A percentile compares a stretch with the other conserved stretches of the same genome.
These are phyloP conservation scores for Columba livia DNA, from an alignment of 2,113 vertebrate species.

Conservation along the genomic window DNA sequence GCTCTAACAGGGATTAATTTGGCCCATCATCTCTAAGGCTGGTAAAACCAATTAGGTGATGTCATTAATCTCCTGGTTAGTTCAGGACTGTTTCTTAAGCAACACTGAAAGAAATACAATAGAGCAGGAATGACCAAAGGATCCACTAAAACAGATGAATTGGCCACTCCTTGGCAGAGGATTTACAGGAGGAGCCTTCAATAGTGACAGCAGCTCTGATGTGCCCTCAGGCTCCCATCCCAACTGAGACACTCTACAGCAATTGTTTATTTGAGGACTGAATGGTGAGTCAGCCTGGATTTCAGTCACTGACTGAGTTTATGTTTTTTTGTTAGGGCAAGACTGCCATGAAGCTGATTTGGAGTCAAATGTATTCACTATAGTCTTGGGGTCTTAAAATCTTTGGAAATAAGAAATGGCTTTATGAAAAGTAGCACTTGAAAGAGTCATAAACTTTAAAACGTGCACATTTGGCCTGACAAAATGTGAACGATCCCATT, in stretches of 20 bases:
- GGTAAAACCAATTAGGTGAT: constrained; percentile 62
- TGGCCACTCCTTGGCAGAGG: background rate
- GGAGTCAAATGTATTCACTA: background rate
- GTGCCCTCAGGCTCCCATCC: background rate
- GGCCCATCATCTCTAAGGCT: constrained; percentile 56
- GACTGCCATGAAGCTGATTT: background rate
- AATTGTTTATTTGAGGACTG: background rate
- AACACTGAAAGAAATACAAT: background rate
- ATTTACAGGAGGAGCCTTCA: background rate
- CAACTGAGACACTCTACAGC: background rate
- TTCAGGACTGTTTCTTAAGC: constrained; percentile 36
- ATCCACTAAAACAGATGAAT: background rate
- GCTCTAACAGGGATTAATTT: constrained; percentile 60
- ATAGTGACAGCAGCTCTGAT: background rate
- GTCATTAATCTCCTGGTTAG: constrained; percentile 57
- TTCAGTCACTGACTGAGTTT: background rate
- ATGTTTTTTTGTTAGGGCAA: background rate
- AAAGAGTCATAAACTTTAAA: background rate
- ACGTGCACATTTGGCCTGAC: background rate
- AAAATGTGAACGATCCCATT: background rate
- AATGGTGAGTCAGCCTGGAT: background rate
- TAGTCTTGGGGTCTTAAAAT: background rate
- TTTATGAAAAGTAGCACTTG: background rate
- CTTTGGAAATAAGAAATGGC: background rate
- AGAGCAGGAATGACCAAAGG: background rate